Evolutionary conservation across 2,888 invertebrate species (phyloP), one percentile per base, ranked within the genome.

Genomic region (Chalcosyrphus nemorum): DNA sequence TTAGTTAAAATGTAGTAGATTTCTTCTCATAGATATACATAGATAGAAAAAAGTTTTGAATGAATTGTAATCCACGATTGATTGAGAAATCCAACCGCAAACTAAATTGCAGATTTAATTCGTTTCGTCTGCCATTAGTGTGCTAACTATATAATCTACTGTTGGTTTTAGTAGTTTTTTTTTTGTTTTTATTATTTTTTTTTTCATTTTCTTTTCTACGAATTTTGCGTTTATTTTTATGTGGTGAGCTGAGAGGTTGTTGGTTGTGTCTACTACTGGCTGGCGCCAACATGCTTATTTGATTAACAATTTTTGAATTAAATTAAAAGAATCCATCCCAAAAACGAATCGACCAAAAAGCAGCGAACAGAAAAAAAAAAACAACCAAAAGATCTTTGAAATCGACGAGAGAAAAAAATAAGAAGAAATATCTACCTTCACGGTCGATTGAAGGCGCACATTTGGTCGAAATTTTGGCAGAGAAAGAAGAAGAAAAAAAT

Each of bases 221-320:
- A n/a, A 27, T 68, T 80, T 6, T 21, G 24, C n/a, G 11, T 47
- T 65, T 56, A n/a, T 38, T 68, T 59, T 43, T 54, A 11, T 61
- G 54, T 78, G 54, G n/a, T 63, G 63, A 45, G 54, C 50, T 71
- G n/a, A n/a, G n/a, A n/a, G n/a, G n/a, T 15, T n/a, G 29, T 61
- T 41, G 15, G 19, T 47, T 41, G 19, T 47, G 70, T 68, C 66
- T 78, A 74, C 56, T 65, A 80, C 70, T 75, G 84, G 84, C 70
- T 75, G 84, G 84, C 84, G 84, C 84, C 84, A 84, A 80, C 74
- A 75, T 84, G 84, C 32, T 84, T 84, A 80, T 80, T 80, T 84
- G 65, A 84, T 84, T 80, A 80, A 74, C 72, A 72, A 68, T 72
- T 41, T 66, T 78, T 71, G 68, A 74, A 80, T 80, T 59, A 38